Conservation (phyloP, 2,888 invertebrate genomes). For the Hyposoter didymator region DNA sequence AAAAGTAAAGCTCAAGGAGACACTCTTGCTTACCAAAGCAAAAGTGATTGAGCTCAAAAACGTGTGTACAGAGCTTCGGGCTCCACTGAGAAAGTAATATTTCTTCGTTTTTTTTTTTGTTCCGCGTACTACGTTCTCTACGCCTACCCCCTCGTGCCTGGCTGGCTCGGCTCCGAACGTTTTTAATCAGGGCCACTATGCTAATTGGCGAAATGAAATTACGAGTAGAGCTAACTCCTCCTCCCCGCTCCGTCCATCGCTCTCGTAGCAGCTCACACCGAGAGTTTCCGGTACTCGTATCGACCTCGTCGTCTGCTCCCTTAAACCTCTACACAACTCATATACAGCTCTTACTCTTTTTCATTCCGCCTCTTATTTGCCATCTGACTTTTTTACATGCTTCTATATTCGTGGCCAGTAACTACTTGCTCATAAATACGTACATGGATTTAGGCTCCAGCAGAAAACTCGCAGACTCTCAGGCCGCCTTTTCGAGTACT, state of each 20-base stretch:
- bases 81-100: constrained; percentile 46
- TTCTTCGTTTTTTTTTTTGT: constrained; percentile 26
- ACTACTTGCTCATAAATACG: constrained; percentile 59
- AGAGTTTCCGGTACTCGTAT: constrained; percentile 70
- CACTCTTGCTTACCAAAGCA: constrained; percentile 40
- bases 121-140: constrained; percentile 54
- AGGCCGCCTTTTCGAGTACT: constrained; percentile 49
- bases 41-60: constrained; percentile 29
- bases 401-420: constrained; percentile 30
- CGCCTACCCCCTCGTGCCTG: constrained; percentile 37
- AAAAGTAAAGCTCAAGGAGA: constrained; percentile 1
- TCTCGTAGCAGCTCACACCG: constrained; percentile 59
- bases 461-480: constrained; percentile 12
- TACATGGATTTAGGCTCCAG: constrained; percentile 6
- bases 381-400: constrained; percentile 12
- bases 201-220: constrained; percentile 75
- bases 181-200: constrained; percentile 75
- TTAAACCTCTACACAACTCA: background rate
- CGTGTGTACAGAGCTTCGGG: constrained; percentile 17
- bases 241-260: background rate
- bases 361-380: constrained; percentile 23
- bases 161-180: constrained; percentile 65
- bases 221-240: constrained; percentile 69
- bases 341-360: constrained; percentile 36
- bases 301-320: constrained; percentile 52